A percentile compares a stretch with the other conserved stretches of the same genome.
Evolutionary conservation across 2,113 vertebrate species (phyloP).

Genomic region (Campylorhamphus procurvoides): DNA sequence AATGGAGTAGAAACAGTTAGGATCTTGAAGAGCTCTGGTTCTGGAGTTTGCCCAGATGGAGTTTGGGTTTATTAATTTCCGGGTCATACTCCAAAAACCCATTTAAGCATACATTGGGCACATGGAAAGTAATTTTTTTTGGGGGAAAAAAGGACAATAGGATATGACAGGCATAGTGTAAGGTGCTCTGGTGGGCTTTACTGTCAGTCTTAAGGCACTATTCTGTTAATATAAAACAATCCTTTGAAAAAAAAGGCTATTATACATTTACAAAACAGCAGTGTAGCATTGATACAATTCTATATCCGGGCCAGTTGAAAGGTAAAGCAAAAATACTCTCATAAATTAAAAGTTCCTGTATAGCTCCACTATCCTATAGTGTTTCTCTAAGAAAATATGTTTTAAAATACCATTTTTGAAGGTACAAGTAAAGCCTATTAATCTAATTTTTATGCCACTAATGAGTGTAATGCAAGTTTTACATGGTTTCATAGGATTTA

Average conservation of each 20-base stretch:
- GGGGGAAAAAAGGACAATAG: not conserved
- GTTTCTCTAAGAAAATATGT: not conserved
- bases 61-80: not conserved
- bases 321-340: not conserved
- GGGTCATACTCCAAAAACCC: not conserved
- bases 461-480: not conserved
- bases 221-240: not conserved
- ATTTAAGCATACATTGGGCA: not conserved
- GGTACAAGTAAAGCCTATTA: not conserved
- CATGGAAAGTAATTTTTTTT: not conserved
- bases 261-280: not conserved
- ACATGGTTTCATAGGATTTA: not conserved
- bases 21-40: not conserved
- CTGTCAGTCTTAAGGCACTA: not conserved
- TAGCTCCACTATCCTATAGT: not conserved
- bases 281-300: not conserved
- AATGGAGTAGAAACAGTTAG: not conserved
- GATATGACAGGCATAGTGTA: not conserved
- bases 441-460: not conserved
- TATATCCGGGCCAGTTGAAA: not conserved
- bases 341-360: not conserved
- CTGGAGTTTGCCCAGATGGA: not conserved
- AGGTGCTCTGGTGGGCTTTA: not conserved
- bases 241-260: not conserved
- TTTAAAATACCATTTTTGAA: not conserved